Percentiles rank a stretch among this genome's conserved stretches.
phyloP scores from a whole-genome alignment of 1,140 invertebrate species.

The Drosophila mauritiana region DNA sequence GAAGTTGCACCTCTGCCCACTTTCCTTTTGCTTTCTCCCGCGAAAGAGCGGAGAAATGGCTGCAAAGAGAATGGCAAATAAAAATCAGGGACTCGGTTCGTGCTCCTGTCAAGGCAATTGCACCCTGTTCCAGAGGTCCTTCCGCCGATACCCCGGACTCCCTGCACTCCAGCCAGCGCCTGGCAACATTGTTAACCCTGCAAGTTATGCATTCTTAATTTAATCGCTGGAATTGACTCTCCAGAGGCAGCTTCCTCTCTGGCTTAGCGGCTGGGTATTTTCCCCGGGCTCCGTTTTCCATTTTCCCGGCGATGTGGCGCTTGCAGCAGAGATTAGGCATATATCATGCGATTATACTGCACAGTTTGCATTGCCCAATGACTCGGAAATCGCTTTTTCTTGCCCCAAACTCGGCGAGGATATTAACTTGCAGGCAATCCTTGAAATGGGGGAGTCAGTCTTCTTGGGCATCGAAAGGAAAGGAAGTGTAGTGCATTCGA shows the following conservation, averaged over 20 bases:
- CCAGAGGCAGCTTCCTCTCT: constrained; percentile 50
- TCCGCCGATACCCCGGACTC: background rate
- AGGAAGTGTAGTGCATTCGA: background rate
- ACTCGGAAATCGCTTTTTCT: constrained; percentile 61
- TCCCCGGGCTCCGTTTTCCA: constrained; percentile 16
- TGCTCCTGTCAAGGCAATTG: constrained; percentile 46
- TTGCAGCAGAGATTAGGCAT: constrained; percentile 77
- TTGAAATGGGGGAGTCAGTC: background rate
- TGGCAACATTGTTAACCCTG: constrained; percentile 71
- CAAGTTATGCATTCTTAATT: constrained; percentile 83
- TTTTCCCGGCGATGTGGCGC: constrained; percentile 47
- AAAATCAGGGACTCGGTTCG: constrained; percentile 57
- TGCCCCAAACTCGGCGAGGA: constrained; percentile 12
- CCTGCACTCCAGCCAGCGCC: background rate
- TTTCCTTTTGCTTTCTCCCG: constrained; percentile 1
- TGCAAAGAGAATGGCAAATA: constrained; percentile 72
- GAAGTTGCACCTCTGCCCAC: constrained; percentile 3
- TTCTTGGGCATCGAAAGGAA: background rate
- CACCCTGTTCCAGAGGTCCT: constrained; percentile 16
- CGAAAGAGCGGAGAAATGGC: constrained; percentile 11
- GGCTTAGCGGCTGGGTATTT: constrained; percentile 43
- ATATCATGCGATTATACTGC: constrained; percentile 83
- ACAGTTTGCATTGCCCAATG: constrained; percentile 79
- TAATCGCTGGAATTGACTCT: constrained; percentile 82
- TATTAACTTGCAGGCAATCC: constrained; percentile 49